Base-by-base conservation (phyloP, 2,113 vertebrate species). In the Salvelinus sp. region DNA sequence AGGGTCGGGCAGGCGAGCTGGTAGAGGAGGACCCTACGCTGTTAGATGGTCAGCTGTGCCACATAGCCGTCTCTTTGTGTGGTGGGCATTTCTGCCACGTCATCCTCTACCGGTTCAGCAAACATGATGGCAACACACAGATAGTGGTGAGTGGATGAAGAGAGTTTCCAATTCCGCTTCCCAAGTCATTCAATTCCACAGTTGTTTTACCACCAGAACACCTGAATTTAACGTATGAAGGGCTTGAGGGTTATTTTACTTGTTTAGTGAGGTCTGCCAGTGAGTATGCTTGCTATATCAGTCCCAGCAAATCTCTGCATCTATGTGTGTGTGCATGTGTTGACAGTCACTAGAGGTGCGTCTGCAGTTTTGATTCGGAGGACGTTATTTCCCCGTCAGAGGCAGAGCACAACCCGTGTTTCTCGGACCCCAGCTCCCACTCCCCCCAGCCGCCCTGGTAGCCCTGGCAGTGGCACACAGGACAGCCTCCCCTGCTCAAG, bases 1-100 rank as follows among this genome's bases (percentile, higher is more conserved):
- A 95, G 54, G 94, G n/a, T 82, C 91, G 95, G 44, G 90, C 93
- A n/a, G 9, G 93, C 6, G 97, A 98, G 68, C 90, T 96, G 84
- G 94, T 95, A 67, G 97, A 98, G 78, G 97, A 99, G 76, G 98
- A 99, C 82, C 98, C 3, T 99, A 95, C 79, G 98, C 97, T 3
- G 79, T 99, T 84, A 99, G 83, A 96, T 98, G 96, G 95, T 99
- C 90, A 95, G 90, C 85, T 99, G 98, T 99, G 97, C 78, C 97
- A 38, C 95, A 98, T 77, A 99, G 98, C 86, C 93, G 97, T 68
- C 91, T 99, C 89, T 96, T 99, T 99, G 98, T 87, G 96, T 99
- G 72, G 96, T 96, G 20, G 97, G 97, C 88, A 96, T 96, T 86
- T 96, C 96, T 20, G 95, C 97, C 0, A 99, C 89, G 95, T 98